Percentiles rank a stretch among this genome's conserved stretches.
phyloP scores from a whole-genome alignment of 2,113 vertebrate species.

The Platichthys stellatus region DNA sequence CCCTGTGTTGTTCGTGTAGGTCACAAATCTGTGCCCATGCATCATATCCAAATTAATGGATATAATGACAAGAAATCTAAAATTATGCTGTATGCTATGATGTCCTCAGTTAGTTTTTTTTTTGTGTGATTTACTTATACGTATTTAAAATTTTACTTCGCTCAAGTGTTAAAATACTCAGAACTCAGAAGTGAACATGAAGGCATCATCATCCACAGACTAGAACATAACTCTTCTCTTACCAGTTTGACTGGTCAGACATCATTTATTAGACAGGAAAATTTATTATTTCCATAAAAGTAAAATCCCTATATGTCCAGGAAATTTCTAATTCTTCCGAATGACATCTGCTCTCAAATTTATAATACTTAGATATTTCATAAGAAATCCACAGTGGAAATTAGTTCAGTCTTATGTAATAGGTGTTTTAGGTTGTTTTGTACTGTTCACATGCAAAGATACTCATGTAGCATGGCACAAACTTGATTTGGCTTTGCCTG shows the following conservation, averaged over 20 bases:
- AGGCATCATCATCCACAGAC: too few relatives aligned
- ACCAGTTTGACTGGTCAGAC: too few relatives aligned
- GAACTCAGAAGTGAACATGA: too few relatives aligned
- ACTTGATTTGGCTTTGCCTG: conserved; percentile 11
- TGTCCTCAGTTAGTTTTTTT: neutral
- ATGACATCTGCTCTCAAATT: too few relatives aligned
- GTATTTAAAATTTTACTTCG: neutral
- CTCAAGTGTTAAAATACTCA: too few relatives aligned
- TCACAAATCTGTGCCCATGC: neutral
- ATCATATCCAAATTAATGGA: neutral
- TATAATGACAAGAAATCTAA: neutral
- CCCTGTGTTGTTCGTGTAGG: neutral
- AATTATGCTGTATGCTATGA: neutral
- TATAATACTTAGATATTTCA: neutral
- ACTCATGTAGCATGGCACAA: too few relatives aligned
- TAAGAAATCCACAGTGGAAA: neutral
- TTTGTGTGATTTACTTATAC: neutral
- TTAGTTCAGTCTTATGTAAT: neutral
- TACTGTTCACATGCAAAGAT: neutral
- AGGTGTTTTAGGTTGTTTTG: neutral
- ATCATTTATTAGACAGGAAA: too few relatives aligned
- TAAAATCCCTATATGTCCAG: too few relatives aligned
- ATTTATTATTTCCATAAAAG: too few relatives aligned
- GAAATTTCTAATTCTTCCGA: too few relatives aligned
- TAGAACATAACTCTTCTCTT: too few relatives aligned